Conservation (phyloP, 1,140 invertebrate species). For the Mizuhopecten yessoensis region DNA sequence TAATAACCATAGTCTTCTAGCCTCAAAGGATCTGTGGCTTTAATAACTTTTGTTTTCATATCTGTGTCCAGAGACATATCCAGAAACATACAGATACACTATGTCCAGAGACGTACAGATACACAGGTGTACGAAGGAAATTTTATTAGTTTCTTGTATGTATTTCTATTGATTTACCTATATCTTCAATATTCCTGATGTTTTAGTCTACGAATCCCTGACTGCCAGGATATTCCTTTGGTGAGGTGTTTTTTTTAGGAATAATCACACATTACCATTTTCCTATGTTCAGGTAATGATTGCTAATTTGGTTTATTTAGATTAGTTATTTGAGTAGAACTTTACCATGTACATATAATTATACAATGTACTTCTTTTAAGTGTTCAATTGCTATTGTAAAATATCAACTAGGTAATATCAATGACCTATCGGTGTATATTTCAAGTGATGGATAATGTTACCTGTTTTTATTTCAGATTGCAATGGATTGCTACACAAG, state of each 20-base stretch:
- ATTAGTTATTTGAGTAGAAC: not conserved
- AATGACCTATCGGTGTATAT: not conserved
- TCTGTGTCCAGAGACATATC: no score
- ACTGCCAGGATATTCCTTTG: no score
- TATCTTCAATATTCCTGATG: not conserved
- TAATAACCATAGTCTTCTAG: no score
- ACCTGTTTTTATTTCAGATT: conserved; percentile 39
- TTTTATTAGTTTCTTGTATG: no score
- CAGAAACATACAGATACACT: no score
- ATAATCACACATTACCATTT: not conserved
- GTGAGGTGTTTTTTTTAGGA: no score
- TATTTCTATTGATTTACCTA: not conserved
- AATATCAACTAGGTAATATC: not conserved
- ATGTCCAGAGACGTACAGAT: no score
- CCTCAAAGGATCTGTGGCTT: no score
- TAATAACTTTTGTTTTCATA: no score
- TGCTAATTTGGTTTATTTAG: conserved; percentile 27
- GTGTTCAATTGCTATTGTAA: not conserved
- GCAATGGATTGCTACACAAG: conserved; percentile 19
- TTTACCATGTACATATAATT: not conserved
- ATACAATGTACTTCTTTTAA: not conserved
- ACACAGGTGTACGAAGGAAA: no score
- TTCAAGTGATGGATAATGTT: conserved; percentile 21
- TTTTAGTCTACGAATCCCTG: no score
- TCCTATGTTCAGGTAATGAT: conserved; percentile 8